A percentile compares a stretch with the other conserved stretches of the same genome.
Evolutionary conservation across 2,113 vertebrate species (phyloP).

Genomic region (Isurus oxyrinchus): DNA sequence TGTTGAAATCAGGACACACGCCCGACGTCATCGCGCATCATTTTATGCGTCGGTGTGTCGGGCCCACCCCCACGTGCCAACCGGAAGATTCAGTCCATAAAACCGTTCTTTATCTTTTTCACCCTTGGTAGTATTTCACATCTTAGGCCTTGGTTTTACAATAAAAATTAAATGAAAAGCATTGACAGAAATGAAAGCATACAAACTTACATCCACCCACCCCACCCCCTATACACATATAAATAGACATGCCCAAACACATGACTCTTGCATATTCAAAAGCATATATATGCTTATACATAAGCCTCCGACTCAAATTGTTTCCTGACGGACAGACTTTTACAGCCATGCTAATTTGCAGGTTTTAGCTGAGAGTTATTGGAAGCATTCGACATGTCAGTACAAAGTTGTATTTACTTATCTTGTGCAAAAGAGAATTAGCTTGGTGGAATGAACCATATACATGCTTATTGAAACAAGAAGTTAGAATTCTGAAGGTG

Average conservation of each 20-base stretch:
- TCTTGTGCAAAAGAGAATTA: background rate
- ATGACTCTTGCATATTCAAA: background rate
- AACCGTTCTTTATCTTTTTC: background rate
- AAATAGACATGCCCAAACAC: background rate
- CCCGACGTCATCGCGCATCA: too few species aligned
- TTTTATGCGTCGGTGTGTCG: too few species aligned
- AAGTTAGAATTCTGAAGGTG: background rate
- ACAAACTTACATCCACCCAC: background rate
- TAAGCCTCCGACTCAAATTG: background rate
- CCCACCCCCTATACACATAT: background rate
- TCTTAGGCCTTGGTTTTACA: background rate
- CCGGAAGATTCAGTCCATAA: too few species aligned
- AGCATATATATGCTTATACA: background rate
- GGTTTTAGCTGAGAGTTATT: background rate
- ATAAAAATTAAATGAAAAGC: background rate
- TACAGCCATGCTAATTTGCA: background rate
- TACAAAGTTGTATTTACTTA: conserved; percentile 10
- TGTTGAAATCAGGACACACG: too few species aligned
- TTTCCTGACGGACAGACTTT: background rate
- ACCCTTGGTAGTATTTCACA: background rate
- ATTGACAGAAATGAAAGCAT: background rate
- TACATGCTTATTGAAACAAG: background rate
- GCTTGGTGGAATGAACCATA: background rate
- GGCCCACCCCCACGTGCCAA: too few species aligned
- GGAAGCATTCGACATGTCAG: background rate